Conservation (phyloP, 2,113 vertebrate genomes). For the Heloderma charlesbogerti region DNA sequence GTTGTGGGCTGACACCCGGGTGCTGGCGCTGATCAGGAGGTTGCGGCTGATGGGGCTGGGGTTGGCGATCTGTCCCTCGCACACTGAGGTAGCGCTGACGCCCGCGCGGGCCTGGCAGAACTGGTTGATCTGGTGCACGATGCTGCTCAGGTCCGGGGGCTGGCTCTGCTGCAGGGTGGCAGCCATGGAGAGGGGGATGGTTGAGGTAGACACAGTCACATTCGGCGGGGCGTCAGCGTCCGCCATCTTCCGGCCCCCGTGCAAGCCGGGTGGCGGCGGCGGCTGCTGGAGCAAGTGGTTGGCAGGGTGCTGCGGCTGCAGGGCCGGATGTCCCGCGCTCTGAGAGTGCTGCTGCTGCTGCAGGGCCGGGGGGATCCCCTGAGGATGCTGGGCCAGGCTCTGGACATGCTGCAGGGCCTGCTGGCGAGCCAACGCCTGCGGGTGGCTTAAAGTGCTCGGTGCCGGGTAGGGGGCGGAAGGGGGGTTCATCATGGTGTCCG, state of each 20-base stretch:
- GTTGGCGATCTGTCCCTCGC: conserved; percentile 99
- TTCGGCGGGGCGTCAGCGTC: conserved; percentile 96
- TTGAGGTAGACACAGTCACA: conserved; percentile 99
- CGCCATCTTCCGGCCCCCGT: conserved; percentile 92
- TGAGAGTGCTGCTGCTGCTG: conserved; percentile 72
- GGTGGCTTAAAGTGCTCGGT: conserved; percentile 98
- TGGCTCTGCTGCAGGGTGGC: conserved; percentile 92
- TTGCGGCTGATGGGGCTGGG: conserved; percentile 98
- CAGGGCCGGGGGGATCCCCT: conserved; percentile 69
- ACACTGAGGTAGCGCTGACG: conserved; percentile 93
- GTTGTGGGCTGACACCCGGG: conserved; percentile 92
- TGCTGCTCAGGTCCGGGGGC: conserved; percentile 95
- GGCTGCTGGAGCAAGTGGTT: conserved; percentile 83
- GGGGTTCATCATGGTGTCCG: conserved; percentile 94
- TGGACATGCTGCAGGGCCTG: conserved; percentile 86
- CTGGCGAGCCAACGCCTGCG: conserved; percentile 85
- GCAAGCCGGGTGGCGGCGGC: conserved; percentile 82
- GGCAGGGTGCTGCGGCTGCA: conserved; percentile 81
- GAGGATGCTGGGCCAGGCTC: conserved; percentile 75
- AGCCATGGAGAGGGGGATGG: conserved; percentile 98
- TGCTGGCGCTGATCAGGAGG: conserved; percentile 97
- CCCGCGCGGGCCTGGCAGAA: conserved; percentile 97
- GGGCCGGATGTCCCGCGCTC: conserved; percentile 74
- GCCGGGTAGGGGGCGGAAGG: conserved; percentile 87
- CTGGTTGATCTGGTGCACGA: conserved; percentile 99